Evolutionary conservation across 1,140 invertebrate genomes (phyloP).

Genomic region (Cydia amplana): DNA sequence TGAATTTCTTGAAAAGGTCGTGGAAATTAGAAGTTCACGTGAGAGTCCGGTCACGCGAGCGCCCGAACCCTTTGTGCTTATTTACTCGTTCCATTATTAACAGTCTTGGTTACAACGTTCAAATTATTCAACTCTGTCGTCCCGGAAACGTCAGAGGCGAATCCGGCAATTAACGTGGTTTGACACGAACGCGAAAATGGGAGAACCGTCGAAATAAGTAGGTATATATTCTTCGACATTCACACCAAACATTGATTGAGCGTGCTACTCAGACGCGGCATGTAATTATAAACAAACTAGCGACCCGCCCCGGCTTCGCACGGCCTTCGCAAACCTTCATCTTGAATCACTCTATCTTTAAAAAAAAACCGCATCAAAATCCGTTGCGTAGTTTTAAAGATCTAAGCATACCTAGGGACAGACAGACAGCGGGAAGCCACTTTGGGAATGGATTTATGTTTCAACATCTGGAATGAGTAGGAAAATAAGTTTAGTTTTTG

Average conservation of each 20-base stretch:
- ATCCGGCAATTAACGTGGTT: conserved; percentile 42
- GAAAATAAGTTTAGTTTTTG: conserved; percentile 43
- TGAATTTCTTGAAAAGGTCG: conserved; percentile 73
- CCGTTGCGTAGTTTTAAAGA: no score
- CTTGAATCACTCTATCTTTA: no score
- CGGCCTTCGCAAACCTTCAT: no score
- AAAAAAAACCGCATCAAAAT: no score
- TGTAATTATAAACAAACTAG: conserved; percentile 30
- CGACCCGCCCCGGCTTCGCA: no score
- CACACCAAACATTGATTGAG: conserved; percentile 38
- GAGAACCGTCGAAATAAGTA: conserved; percentile 40
- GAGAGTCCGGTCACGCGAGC: conserved; percentile 60
- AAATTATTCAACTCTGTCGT: conserved; percentile 25
- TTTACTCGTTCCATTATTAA: conserved; percentile 47
- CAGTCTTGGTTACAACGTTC: conserved; percentile 28
- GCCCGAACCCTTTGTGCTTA: conserved; percentile 48
- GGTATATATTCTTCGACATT: not conserved
- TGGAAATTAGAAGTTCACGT: conserved; percentile 66
- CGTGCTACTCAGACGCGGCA: conserved; percentile 46
- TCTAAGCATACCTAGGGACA: no score
- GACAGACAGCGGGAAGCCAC: no score
- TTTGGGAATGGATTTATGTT: no score
- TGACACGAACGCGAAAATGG: conserved; percentile 42
- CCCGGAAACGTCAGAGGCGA: conserved; percentile 34
- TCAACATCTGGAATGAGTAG: conserved; percentile 58